Conservation (phyloP, 2,888 invertebrate species). For the Microctonus brassicae region DNA sequence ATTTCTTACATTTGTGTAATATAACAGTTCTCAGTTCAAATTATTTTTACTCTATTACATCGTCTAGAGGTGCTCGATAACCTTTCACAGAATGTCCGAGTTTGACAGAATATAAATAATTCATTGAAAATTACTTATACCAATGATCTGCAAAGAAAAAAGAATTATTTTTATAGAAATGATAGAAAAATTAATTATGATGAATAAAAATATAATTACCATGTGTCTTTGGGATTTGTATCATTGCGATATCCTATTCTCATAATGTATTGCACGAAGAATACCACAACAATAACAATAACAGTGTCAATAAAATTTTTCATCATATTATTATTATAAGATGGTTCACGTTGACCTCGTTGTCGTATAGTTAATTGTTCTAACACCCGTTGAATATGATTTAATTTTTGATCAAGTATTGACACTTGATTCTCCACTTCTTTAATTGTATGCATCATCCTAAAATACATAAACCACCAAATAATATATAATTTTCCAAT, state of each 20-base stretch:
- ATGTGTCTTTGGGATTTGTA: constrained; percentile 53
- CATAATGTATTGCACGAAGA: constrained; percentile 61
- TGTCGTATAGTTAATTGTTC: constrained; percentile 64
- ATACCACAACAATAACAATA: constrained; percentile 61
- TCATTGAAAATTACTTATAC: background rate
- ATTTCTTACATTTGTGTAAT: background rate
- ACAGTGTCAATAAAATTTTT: constrained; percentile 62
- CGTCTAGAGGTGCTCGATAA: background rate
- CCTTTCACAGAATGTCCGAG: background rate
- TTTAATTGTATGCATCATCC: constrained; percentile 60
- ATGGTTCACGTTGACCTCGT: constrained; percentile 59
- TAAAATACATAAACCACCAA: constrained; percentile 40
- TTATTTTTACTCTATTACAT: background rate
- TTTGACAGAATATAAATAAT: background rate
- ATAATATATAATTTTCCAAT: background rate
- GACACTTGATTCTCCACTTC: constrained; percentile 60
- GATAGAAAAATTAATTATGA: background rate
- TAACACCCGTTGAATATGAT: constrained; percentile 63
- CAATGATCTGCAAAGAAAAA: constrained; percentile 12
- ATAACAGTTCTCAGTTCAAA: background rate
- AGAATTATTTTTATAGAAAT: background rate
- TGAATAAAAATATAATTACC: constrained; percentile 45
- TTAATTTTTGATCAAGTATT: constrained; percentile 62
- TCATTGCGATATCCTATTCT: constrained; percentile 55
- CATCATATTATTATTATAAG: constrained; percentile 55